A percentile compares a stretch with the other conserved stretches of the same genome.
Conservation (phyloP, 1,140 invertebrate genomes). For the Diorhabda sublineata region DNA sequence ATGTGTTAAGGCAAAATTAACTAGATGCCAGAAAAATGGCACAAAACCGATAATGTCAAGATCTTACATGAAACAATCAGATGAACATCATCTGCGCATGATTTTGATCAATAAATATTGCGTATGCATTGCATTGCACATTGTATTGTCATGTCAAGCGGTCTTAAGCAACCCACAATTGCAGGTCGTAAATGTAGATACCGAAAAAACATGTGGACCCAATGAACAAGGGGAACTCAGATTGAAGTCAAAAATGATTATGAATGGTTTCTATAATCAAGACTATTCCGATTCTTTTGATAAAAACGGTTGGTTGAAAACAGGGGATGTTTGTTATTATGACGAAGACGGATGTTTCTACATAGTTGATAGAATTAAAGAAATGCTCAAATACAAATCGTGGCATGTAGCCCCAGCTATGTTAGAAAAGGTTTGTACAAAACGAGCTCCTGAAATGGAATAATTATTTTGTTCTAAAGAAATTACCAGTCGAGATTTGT, state of each 20-base stretch:
- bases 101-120: no score
- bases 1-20: no score
- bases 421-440: slow-evolving; percentile 52
- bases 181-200: slow-evolving; percentile 48
- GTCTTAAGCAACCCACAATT: neutral
- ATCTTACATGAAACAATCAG: no score
- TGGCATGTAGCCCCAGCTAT: slow-evolving; percentile 47
- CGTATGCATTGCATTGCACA: no score
- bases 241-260: slow-evolving; percentile 49
- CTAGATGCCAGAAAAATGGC: no score
- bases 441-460: neutral
- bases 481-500: no score
- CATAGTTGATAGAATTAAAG: slow-evolving; percentile 68
- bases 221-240: slow-evolving; percentile 57
- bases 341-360: slow-evolving; percentile 62
- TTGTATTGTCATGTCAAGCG: no score
- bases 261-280: slow-evolving; percentile 53
- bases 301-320: slow-evolving; percentile 59
- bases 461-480: no score
- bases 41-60: no score
- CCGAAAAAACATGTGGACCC: slow-evolving; percentile 48
- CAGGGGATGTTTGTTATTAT: slow-evolving; percentile 67
- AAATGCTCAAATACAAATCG: slow-evolving; percentile 65
- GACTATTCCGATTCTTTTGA: slow-evolving; percentile 50
- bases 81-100: no score